These are phyloP conservation scores for Alviniconcha marisindica DNA, from an alignment of 1,140 invertebrate species.

Conservation along the genomic window DNA sequence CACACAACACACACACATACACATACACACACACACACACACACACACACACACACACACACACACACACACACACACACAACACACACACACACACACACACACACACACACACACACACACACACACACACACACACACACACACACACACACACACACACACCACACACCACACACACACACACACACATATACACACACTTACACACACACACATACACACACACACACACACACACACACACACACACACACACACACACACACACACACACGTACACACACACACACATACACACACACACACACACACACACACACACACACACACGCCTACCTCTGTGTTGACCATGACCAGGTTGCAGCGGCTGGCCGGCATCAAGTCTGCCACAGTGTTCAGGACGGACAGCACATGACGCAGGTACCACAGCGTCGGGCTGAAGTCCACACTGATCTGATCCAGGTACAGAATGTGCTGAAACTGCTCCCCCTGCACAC, in stretches of 20 bases:
- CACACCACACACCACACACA: too few relatives aligned
- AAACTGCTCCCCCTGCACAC: conserved; percentile 65
- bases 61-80: too few relatives aligned
- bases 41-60: too few relatives aligned
- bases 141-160: too few relatives aligned
- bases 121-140: too few relatives aligned
- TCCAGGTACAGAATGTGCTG: conserved; percentile 64
- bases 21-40: too few relatives aligned
- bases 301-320: conserved; percentile 9
- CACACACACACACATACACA: neutral
- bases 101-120: too few relatives aligned
- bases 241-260: neutral
- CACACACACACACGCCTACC: conserved; percentile 44
- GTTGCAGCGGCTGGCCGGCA: conserved; percentile 54
- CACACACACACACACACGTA: neutral
- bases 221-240: too few relatives aligned
- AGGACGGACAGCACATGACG: conserved; percentile 55
- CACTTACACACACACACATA: too few relatives aligned
- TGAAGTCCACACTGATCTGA: conserved; percentile 62
- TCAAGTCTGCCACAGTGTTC: conserved; percentile 52
- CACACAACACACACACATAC: too few relatives aligned
- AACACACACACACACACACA: too few relatives aligned
- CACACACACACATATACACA: too few relatives aligned
- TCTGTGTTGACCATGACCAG: conserved; percentile 64
- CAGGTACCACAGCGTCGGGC: conserved; percentile 60